Evolutionary conservation across 2,888 invertebrate species (phyloP), one percentile per base, ranked within the genome.

Genomic region (Ischnura elegans): DNA sequence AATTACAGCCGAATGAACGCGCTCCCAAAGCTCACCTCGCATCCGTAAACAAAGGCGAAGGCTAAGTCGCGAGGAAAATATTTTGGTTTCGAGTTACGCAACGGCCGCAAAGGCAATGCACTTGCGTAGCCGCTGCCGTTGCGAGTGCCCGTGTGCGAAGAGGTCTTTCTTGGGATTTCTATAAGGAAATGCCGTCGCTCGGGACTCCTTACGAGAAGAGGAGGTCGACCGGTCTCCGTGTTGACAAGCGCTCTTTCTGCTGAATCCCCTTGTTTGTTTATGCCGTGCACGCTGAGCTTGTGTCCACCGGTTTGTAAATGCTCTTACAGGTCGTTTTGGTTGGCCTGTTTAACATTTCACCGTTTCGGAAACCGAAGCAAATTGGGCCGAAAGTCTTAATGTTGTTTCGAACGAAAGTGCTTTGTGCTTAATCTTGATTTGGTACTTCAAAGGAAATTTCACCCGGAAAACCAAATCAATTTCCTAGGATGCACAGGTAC

Each of bases 221-320:
- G 76, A 76, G 76, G 76, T 76, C 76, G 10, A 76, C 76, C 13
- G 25, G 76, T 76, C 8, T 76, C 76, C 76, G 2, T 76, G 13
- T 76, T 36, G 16, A n/a, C n/a, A n/a, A n/a, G n/a, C n/a, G 76
- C 16, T 25, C 36, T 76, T 29, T 76, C 36, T 29, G 36, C 76
- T 36, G 16, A 76, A 76, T 76, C 61, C 25, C 76, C 76, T 36
- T 76, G 76, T 76, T 76, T 76, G 76, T 76, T 76, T 76, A 76
- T 36, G 36, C 36, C 76, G 76, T 36, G 25, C 36, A 36, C 6
- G 5, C 61, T 6, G n/a, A n/a, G 61, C n/a, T 76, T 0, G 16
- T 25, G 29, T 76, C 76, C 16, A 76, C 16, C 29, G 36, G 25
- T 76, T 4, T 29, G 76, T 61, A 61, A 76, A 36, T 76, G 36